These are phyloP conservation scores for Pachydiplax longipennis DNA, from an alignment of 2,888 invertebrate species.

Conservation along the genomic window DNA sequence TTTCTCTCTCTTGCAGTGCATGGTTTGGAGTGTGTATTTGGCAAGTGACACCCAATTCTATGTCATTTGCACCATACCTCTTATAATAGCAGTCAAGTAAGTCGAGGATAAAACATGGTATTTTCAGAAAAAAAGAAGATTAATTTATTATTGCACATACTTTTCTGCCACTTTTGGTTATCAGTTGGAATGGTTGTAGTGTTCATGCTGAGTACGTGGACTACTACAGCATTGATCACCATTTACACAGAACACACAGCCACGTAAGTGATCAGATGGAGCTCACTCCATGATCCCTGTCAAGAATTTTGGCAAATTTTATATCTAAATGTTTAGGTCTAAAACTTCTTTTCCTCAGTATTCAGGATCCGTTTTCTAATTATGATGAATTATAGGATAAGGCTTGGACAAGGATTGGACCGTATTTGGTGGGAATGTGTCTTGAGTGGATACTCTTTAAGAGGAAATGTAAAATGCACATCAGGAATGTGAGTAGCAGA, in stretches of 20 bases:
- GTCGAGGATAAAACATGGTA: slow-evolving; percentile 12
- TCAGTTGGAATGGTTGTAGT: slow-evolving; percentile 57
- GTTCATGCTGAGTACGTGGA: slow-evolving; percentile 61
- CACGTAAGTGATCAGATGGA: too few species aligned
- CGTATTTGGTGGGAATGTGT: slow-evolving; percentile 58
- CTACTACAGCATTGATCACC: slow-evolving; percentile 63
- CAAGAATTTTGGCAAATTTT: too few species aligned
- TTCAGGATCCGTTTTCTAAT: slow-evolving; percentile 55
- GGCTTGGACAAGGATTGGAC: slow-evolving; percentile 59
- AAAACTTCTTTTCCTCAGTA: slow-evolving; percentile 47
- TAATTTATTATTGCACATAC: too few species aligned
- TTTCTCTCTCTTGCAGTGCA: slow-evolving; percentile 69
- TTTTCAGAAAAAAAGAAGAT: background rate
- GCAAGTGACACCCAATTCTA: slow-evolving; percentile 90
- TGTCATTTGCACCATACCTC: slow-evolving; percentile 78
- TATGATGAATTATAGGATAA: slow-evolving; percentile 57
- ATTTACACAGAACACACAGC: slow-evolving; percentile 56
- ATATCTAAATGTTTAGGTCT: too few species aligned
- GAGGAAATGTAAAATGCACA: slow-evolving; percentile 48
- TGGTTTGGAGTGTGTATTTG: slow-evolving; percentile 92
- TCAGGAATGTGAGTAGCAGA: slow-evolving; percentile 48
- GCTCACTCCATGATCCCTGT: too few species aligned
- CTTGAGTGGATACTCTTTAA: slow-evolving; percentile 54
- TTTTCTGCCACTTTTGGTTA: slow-evolving; percentile 53
- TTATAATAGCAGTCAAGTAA: slow-evolving; percentile 76